Base-by-base conservation (phyloP, 2,797 vertebrate species). In the Cyprinodon diabolis region DNA sequence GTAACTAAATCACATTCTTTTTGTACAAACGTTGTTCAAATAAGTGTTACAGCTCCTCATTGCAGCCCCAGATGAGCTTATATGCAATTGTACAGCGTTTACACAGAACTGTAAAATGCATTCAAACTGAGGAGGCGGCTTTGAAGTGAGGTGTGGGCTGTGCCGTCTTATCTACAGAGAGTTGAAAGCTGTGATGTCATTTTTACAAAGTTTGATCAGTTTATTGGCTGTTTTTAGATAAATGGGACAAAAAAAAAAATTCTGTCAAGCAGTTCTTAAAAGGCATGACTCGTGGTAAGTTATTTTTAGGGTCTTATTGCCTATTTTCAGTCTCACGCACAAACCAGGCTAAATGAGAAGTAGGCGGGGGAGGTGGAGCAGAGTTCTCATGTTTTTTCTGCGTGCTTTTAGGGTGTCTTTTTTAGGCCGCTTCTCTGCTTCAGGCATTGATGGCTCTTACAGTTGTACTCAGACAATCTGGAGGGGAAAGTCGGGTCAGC, bases 141-240 rank as follows among this genome's bases (percentile, higher is more conserved):
- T 77, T 83, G 66, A 79, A 81, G 66, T 51, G 63, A 79, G 67
- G 62, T 58, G 35, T 73, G 48, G 14, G 82, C 48, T 21, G 51
- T 72, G 68, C 51, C 60, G 72, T 37, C 78, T 76, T 51, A 76
- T 78, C 87, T 81, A 83, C 23, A 43, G 83, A 79, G 88, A 84
- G 52, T 55, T 77, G 23, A 83, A 73, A 66, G 71, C 74, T 6
- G 49, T 70, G 75, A 81, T 74, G 82, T 81, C 87, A 81, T 74
- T 69, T 35, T 25, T n/a, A 35, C 52, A 65, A 77, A 73, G 78
- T 86, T 86, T 90, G 82, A 87, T 92, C 91, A 92, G 68, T 78
- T 66, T 88, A 87, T 91, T 80, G 75, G 75, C 89, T 86, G 86
- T 92, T 94, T 94, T 94, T 93, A 94, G 91, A 87, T 84, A 84